Conservation (phyloP, 2,113 vertebrate species). For the Albula glossodonta region DNA sequence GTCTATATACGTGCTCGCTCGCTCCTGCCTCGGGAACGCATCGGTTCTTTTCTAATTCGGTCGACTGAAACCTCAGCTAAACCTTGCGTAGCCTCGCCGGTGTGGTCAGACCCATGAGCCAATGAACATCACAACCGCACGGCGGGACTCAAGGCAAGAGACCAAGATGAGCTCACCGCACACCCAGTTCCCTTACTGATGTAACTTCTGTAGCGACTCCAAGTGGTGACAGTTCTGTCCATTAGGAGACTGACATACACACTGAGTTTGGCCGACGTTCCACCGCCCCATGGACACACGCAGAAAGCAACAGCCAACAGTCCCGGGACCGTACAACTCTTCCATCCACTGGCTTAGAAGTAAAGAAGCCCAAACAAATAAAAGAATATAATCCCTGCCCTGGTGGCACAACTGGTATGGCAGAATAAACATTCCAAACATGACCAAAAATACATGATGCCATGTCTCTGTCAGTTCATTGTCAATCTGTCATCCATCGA, state of each 20-base stretch:
- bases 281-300: not conserved
- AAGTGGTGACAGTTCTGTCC: not conserved
- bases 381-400: not conserved
- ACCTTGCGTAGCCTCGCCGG: not conserved
- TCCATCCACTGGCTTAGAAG: not conserved
- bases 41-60: not conserved
- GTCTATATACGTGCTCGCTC: not conserved
- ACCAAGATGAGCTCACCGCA: not conserved
- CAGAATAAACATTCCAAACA: not conserved
- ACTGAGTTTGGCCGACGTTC: not conserved
- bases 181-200: not conserved
- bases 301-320: not conserved
- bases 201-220: not conserved
- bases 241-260: conserved; percentile 1
- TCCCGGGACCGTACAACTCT: not conserved
- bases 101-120: not conserved
- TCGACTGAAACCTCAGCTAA: not conserved
- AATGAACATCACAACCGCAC: not conserved
- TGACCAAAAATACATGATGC: not conserved
- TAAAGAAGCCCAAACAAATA: not conserved
- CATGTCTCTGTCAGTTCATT: not conserved
- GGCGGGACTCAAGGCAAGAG: not conserved
- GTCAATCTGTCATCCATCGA: no score
- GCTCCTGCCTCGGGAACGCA: not conserved
- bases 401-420: not conserved